Base-by-base conservation (phyloP, 2,113 vertebrate genomes). In the Anoura caudifer region DNA sequence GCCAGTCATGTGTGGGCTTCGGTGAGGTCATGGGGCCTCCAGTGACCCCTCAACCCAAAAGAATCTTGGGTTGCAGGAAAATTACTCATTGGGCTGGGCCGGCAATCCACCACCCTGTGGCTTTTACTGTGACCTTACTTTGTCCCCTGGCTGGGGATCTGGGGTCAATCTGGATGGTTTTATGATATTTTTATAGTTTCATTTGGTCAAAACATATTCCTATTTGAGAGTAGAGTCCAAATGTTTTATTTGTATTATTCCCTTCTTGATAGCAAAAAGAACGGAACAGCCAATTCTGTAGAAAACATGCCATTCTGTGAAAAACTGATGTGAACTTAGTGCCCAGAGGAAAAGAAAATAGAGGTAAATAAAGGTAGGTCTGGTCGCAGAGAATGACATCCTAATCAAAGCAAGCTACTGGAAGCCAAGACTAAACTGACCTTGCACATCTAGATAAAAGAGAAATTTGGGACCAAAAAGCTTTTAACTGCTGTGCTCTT, bases 201-300 rank as follows among this genome's bases (percentile, higher is more conserved):
- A 33, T 14, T 88, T 73, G 50, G 10, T 86, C 3, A 22, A 89
- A 96, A 76, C 11, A 76, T 86, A 77, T 47, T 95, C 15, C 41
- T 59, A 9, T 22, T 77, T 70, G 63, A 89, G 36, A 75, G 9
- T 9, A 38, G 33, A 67, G 7, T 91, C 52, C 67, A 91, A 86
- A 69, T 56, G 26, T 82, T 91, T 95, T 93, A 85, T 93, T 76
- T 94, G 41, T 77, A 50, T 77, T 82, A 70, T 79, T 92, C 20
- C 59, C 59, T 86, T 92, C 75, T 94, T 13, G 0, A 79, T 36
- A 92, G 61, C 33, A 95, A 90, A 19, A 77, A 88, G 65, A 95
- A 91, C 6, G 63, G 63, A 56, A 77, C 19, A 77, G 69, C 28
- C 69, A 47, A 36, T 65, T 82, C 75, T 80, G 52, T 50, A 91